Evolutionary conservation across 2,888 invertebrate species (phyloP).

Genomic region (Unio pictorum): DNA sequence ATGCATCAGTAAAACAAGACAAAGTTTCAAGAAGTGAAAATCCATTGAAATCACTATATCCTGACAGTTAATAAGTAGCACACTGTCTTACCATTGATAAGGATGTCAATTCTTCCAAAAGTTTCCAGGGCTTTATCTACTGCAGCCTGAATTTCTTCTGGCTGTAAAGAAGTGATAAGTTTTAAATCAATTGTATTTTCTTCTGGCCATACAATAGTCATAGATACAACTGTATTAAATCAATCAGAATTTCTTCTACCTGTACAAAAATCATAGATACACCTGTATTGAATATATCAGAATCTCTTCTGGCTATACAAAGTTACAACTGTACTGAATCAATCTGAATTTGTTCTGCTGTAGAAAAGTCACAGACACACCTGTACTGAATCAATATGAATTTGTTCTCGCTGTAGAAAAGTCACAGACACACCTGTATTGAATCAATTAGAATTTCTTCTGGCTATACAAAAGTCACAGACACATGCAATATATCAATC

Average conservation of each 20-base stretch:
- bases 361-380: slow-evolving; percentile 3
- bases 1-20: no score
- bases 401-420: slow-evolving; percentile 52
- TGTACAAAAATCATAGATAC: slow-evolving; percentile 22
- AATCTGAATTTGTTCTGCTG: slow-evolving; percentile 44
- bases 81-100: slow-evolving; percentile 64
- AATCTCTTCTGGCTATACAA: slow-evolving; percentile 55
- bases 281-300: background rate
- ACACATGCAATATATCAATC: background rate
- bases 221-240: background rate
- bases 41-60: no score
- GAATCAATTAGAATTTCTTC: slow-evolving; percentile 16
- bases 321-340: background rate
- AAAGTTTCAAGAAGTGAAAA: no score
- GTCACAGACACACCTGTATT: background rate
- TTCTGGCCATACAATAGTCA: slow-evolving; percentile 53
- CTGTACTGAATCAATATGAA: background rate
- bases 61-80: no score
- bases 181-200: background rate
- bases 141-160: slow-evolving; percentile 58
- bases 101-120: slow-evolving; percentile 64
- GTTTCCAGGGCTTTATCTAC: slow-evolving; percentile 56
- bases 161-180: slow-evolving; percentile 43
- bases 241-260: slow-evolving; percentile 40
- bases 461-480: slow-evolving; percentile 49